phyloP scores from a whole-genome alignment of 1,140 invertebrate genomes.

The Xylocopa sonorina region DNA sequence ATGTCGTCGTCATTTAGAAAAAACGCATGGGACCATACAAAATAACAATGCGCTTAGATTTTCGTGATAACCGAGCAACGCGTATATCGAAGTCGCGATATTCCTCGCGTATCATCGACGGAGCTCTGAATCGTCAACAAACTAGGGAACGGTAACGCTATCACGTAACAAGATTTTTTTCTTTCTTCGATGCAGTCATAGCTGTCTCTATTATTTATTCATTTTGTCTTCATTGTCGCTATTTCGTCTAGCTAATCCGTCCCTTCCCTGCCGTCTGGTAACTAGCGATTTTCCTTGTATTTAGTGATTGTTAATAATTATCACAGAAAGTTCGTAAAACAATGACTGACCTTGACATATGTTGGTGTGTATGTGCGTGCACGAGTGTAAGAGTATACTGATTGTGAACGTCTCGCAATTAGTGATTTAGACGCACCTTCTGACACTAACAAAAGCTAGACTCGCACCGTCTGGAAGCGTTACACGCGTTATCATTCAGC shows the following conservation, averaged over 20 bases:
- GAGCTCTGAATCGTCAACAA: slow-evolving; percentile 49
- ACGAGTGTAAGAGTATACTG: background rate
- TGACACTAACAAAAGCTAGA: no score
- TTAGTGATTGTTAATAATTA: slow-evolving; percentile 83
- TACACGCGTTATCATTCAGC: no score
- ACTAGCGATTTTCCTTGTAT: slow-evolving; percentile 62
- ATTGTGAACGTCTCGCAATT: no score
- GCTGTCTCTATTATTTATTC: background rate
- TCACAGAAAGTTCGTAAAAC: slow-evolving; percentile 82
- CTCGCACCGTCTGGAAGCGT: no score
- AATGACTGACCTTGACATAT: slow-evolving; percentile 76
- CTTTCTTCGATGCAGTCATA: background rate
- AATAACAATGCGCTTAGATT: slow-evolving; percentile 79
- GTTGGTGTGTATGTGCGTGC: slow-evolving; percentile 4
- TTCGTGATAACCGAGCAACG: slow-evolving; percentile 77
- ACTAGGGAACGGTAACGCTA: slow-evolving; percentile 62
- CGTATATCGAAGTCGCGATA: slow-evolving; percentile 54
- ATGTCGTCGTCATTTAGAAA: slow-evolving; percentile 76
- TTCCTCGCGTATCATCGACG: slow-evolving; percentile 41
- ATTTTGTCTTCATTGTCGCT: background rate
- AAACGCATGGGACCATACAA: slow-evolving; percentile 79
- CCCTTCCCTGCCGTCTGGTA: slow-evolving; percentile 32
- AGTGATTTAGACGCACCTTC: no score
- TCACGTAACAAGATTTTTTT: slow-evolving; percentile 48
- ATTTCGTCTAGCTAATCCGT: background rate